phyloP scores from a whole-genome alignment of 2,888 invertebrate species.

The Incurvaria masculella region DNA sequence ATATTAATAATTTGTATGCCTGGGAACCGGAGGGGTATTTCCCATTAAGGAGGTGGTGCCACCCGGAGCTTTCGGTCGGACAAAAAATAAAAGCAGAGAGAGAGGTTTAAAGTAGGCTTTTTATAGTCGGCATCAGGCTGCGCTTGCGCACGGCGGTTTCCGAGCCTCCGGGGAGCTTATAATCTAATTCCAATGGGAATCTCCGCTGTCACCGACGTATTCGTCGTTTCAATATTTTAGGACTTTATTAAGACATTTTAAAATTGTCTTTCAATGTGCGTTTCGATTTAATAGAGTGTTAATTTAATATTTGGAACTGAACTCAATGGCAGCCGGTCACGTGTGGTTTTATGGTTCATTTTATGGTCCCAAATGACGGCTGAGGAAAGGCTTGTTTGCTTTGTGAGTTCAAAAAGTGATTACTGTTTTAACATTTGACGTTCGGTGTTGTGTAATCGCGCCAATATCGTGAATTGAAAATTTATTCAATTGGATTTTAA shows the following conservation, averaged over 20 bases:
- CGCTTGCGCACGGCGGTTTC: slow-evolving; percentile 53
- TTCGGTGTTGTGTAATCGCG: slow-evolving; percentile 46
- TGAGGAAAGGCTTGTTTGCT: slow-evolving; percentile 39
- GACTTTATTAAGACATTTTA: too few relatives aligned
- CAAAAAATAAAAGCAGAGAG: slow-evolving; percentile 50
- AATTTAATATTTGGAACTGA: too few relatives aligned
- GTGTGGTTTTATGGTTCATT: slow-evolving; percentile 45
- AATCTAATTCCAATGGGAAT: slow-evolving; percentile 54
- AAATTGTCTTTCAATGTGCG: too few relatives aligned
- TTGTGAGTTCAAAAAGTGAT: slow-evolving; percentile 32
- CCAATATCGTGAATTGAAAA: too few relatives aligned
- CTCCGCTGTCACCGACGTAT: slow-evolving; percentile 50
- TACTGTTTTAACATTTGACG: slow-evolving; percentile 40
- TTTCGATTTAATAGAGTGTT: too few relatives aligned
- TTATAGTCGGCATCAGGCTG: slow-evolving; percentile 52
- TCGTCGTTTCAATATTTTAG: slow-evolving; percentile 23
- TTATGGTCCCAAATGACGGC: slow-evolving; percentile 44
- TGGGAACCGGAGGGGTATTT: too few relatives aligned
- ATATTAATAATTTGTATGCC: too few relatives aligned
- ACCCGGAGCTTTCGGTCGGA: slow-evolving; percentile 5
- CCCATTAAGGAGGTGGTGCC: too few relatives aligned
- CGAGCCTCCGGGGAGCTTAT: slow-evolving; percentile 47
- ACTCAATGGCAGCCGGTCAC: too few relatives aligned
- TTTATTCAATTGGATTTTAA: too few relatives aligned
- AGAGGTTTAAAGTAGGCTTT: slow-evolving; percentile 48